phyloP scores from a whole-genome alignment of 2,797 vertebrate species.

The Ptychobarbus kaznakovi region DNA sequence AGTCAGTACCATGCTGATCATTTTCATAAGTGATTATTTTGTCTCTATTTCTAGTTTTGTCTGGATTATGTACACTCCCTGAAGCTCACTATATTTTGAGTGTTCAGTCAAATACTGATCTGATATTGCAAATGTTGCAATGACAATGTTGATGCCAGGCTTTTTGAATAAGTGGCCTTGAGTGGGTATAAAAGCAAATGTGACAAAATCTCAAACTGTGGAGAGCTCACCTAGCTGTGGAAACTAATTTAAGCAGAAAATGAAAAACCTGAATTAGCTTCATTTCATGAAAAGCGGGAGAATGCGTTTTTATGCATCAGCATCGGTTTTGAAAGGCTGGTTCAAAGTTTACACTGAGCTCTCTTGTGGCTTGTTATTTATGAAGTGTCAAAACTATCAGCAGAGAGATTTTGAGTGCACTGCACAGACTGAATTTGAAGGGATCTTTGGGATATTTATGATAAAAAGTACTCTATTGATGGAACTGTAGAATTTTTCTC shows the following conservation, averaged over 20 bases:
- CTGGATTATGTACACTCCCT: not conserved
- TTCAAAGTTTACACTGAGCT: slow-evolving; percentile 50
- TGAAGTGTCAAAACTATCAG: slow-evolving; percentile 54
- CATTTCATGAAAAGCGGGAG: slow-evolving; percentile 55
- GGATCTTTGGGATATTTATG: slow-evolving; percentile 45
- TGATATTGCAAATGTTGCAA: not conserved
- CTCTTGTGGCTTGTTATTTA: slow-evolving; percentile 56
- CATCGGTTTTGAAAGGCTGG: slow-evolving; percentile 42
- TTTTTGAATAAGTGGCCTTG: slow-evolving; percentile 18
- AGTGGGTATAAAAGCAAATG: slow-evolving; percentile 8
- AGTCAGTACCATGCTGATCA: not conserved
- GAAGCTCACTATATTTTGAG: not conserved
- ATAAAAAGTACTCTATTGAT: not conserved
- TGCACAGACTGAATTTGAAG: slow-evolving; percentile 37
- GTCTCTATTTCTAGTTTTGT: not conserved
- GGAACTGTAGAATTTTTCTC: slow-evolving; percentile 10
- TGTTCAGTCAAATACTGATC: not conserved
- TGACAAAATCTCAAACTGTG: not conserved
- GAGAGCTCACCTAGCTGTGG: not conserved
- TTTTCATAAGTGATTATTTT: not conserved
- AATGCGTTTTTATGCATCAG: slow-evolving; percentile 49
- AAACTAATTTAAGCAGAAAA: slow-evolving; percentile 28
- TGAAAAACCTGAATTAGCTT: slow-evolving; percentile 45
- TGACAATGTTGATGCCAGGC: not conserved
- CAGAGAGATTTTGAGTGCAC: slow-evolving; percentile 7